Evolutionary conservation across 2,797 vertebrate genomes (phyloP), one percentile per base, ranked within the genome.

Genomic region (Anabacerthia variegaticeps): DNA sequence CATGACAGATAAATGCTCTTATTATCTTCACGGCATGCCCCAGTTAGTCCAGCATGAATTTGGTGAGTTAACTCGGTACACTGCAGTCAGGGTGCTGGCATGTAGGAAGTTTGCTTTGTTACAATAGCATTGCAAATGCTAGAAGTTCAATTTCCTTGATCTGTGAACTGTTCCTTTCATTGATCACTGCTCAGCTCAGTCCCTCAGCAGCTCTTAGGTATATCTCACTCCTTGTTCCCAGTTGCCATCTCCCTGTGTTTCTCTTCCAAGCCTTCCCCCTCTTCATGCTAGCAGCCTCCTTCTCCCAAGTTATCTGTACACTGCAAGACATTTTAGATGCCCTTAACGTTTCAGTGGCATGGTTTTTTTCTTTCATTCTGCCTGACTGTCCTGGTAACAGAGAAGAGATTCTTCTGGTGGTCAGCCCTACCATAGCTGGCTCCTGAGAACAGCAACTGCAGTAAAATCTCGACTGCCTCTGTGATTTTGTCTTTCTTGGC

Each of bases 1-100:
- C 81, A 51, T 81, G 90, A 86, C n/a, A 89, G 62, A 89, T 86
- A 92, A 97, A 93, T 92, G 49, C 37, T 94, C 48, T 94, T 92
- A 61, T 87, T 93, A 90, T 87, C 63, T 89, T 84, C 91, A 69
- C 34, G 56, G 48, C 62, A 56, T 56, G 85, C 65, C 39, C 36
- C 58, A 94, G 73, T 92, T 89, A 90, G 79, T 71, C 77, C 85
- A 84, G 37, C 36, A 39, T 19, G 52, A 90, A 85, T 22, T 62
- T 30, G 34, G 26, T 71, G 62, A 77, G 76, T 94, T 96, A 92
- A 91, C 69, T 51, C 65, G 19, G 43, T 88, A 41, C 27, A 68
- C 39, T 68, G 51, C 27, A 85, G 72, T 72, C 68, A 61, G 36
- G 59, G 39, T 71, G 30, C 18, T 75, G 78, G 12, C 17, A 18